Conservation (phyloP, 2,797 vertebrate species). For the Catostomus latipinnis region DNA sequence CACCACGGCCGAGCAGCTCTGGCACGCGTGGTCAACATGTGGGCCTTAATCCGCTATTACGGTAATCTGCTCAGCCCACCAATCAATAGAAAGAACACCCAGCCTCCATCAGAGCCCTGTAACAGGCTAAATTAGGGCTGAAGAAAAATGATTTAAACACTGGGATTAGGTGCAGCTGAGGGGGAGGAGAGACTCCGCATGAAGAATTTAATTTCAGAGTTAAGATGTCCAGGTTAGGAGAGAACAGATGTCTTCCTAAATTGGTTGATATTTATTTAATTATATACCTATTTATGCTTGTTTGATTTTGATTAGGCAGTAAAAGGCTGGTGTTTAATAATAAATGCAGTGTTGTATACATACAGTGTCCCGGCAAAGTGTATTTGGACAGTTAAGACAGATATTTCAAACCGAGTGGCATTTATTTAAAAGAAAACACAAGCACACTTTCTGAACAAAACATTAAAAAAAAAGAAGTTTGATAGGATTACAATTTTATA, state of each 20-base stretch:
- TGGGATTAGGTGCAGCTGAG: conserved; percentile 76
- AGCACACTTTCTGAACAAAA: no score
- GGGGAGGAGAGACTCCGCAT: conserved; percentile 31
- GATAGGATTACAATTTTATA: no score
- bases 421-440: not conserved
- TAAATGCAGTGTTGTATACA: not conserved
- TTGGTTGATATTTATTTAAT: conserved; percentile 42
- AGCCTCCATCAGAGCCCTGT: conserved; percentile 68
- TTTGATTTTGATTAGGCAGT: not conserved
- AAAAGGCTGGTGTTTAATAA: not conserved
- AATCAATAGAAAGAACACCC: conserved; percentile 79
- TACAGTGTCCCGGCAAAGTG: not conserved
- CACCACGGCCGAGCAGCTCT: conserved; percentile 49
- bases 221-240: conserved; percentile 40
- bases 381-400: not conserved
- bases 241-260: conserved; percentile 45
- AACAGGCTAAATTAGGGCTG: conserved; percentile 75
- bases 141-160: conserved; percentile 82
- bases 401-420: not conserved
- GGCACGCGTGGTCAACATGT: conserved; percentile 79
- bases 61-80: conserved; percentile 84
- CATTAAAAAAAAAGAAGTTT: no score
- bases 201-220: conserved; percentile 53
- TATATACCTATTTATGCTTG: conserved; percentile 6
- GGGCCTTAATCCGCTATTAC: conserved; percentile 85